Percentiles rank a stretch among this genome's conserved stretches.
Evolutionary conservation across 2,888 invertebrate species (phyloP).

Genomic region (Vanessa cardui): DNA sequence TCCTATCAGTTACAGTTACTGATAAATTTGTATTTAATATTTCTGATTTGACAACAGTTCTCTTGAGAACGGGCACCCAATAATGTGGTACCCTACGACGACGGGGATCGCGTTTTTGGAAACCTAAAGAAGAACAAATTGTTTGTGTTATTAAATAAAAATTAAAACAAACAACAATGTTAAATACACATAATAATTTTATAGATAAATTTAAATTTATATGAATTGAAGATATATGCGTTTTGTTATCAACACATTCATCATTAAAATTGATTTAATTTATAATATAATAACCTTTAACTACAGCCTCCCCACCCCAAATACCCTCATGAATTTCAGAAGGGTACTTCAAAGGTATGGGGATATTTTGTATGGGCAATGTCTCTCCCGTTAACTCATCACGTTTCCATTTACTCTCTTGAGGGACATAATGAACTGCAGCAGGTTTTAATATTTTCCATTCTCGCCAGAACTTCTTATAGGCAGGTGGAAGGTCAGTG

Average conservation of each 20-base stretch:
- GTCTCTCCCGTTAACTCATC: slow-evolving; percentile 89
- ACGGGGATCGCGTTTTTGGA: slow-evolving; percentile 84
- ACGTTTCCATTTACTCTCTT: slow-evolving; percentile 87
- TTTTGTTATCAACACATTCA: neutral
- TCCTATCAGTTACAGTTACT: slow-evolving; percentile 91
- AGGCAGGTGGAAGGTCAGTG: slow-evolving; percentile 88
- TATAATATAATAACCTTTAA: slow-evolving; percentile 84
- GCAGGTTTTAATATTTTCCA: slow-evolving; percentile 87
- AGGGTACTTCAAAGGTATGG: slow-evolving; percentile 90
- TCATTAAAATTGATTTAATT: neutral
- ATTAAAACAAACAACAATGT: too few relatives aligned
- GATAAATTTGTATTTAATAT: slow-evolving; percentile 93
- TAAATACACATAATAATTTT: too few relatives aligned
- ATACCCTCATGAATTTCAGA: slow-evolving; percentile 91
- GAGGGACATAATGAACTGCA: slow-evolving; percentile 87
- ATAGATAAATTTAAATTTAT: too few relatives aligned
- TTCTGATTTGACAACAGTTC: slow-evolving; percentile 94
- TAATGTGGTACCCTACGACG: slow-evolving; percentile 89
- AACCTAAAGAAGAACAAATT: slow-evolving; percentile 72
- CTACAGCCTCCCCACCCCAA: slow-evolving; percentile 98
- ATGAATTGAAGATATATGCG: too few relatives aligned
- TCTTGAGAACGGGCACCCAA: slow-evolving; percentile 92
- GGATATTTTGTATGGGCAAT: slow-evolving; percentile 87
- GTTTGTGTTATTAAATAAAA: neutral
- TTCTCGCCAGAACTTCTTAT: slow-evolving; percentile 93